Conservation (phyloP, 2,888 invertebrate species). For the Calephelis perditalis region DNA sequence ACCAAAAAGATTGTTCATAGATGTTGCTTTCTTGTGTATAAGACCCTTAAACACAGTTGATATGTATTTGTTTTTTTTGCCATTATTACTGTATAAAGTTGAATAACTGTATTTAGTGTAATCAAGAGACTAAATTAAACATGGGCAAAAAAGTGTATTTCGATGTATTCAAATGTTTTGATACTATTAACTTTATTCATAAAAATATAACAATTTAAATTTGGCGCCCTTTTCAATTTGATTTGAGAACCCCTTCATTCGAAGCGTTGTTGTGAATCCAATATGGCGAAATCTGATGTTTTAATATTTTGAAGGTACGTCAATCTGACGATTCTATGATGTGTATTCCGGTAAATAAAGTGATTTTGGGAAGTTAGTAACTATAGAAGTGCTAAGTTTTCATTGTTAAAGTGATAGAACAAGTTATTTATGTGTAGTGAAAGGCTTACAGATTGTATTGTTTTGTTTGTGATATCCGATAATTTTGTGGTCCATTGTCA, state of each 20-base stretch:
- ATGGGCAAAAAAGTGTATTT: no score
- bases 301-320: constrained; percentile 78
- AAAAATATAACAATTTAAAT: constrained; percentile 36
- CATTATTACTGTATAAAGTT: no score
- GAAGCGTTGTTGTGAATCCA: constrained; percentile 85
- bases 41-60: no score
- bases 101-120: no score
- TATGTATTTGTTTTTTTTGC: no score
- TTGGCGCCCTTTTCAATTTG: constrained; percentile 47
- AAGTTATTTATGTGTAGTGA: constrained; percentile 51
- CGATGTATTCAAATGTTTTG: no score
- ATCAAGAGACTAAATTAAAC: no score
- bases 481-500: constrained; percentile 61
- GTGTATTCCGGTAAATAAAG: constrained; percentile 68
- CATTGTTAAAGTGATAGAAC: constrained; percentile 39
- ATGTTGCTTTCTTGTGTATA: no score
- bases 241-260: constrained; percentile 74
- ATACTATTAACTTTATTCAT: no score
- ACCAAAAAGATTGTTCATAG: no score
- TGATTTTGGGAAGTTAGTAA: constrained; percentile 45
- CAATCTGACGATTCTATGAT: constrained; percentile 76
- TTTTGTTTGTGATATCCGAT: constrained; percentile 76
- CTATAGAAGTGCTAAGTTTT: constrained; percentile 36
- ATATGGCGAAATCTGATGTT: constrained; percentile 82
- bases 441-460: constrained; percentile 68